phyloP scores from a whole-genome alignment of 2,888 invertebrate genomes.

The Oligia fasciuncula region DNA sequence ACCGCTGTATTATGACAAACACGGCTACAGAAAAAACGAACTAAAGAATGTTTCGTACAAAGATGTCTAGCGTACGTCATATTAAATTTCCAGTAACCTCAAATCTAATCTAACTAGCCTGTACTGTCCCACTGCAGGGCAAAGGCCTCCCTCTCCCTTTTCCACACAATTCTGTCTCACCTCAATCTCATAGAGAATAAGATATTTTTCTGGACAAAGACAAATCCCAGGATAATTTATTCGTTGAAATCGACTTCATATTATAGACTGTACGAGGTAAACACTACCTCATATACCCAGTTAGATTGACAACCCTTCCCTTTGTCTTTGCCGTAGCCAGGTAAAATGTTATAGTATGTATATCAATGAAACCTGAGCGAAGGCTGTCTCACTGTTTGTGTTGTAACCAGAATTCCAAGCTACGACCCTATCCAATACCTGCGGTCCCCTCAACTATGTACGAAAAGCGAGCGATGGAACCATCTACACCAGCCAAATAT shows the following conservation, averaged over 20 bases:
- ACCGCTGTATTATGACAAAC: background rate
- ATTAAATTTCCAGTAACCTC: slow-evolving; percentile 17
- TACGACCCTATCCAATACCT: slow-evolving; percentile 9
- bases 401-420: slow-evolving; percentile 35
- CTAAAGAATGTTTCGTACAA: background rate
- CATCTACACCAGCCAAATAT: slow-evolving; percentile 52
- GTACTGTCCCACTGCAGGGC: too few species aligned
- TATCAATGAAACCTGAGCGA: slow-evolving; percentile 25
- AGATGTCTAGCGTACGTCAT: background rate
- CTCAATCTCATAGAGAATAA: background rate
- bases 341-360: background rate
- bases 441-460: slow-evolving; percentile 5
- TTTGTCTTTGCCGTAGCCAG: background rate
- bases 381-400: slow-evolving; percentile 24
- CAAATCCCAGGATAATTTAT: background rate
- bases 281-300: background rate
- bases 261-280: background rate
- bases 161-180: too few species aligned
- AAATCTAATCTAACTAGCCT: too few species aligned
- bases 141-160: too few species aligned
- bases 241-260: background rate
- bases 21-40: background rate
- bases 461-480: slow-evolving; percentile 3
- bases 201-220: background rate
- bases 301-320: slow-evolving; percentile 1